Conservation (phyloP, 2,888 invertebrate genomes). For the Drosophila conformis region DNA sequence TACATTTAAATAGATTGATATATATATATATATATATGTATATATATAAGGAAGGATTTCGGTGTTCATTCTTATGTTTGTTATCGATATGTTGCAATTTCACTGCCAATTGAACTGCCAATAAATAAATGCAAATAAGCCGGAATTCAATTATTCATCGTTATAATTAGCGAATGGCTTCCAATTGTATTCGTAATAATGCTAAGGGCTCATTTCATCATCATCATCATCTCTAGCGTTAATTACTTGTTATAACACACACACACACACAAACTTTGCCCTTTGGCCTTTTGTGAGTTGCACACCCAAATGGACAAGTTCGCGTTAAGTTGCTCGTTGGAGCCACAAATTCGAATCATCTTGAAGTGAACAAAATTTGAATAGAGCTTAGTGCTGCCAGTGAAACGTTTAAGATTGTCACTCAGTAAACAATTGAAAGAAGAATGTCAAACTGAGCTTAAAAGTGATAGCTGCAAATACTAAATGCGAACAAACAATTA, state of each 20-base stretch:
- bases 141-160: conserved; percentile 1
- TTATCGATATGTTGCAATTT: not conserved
- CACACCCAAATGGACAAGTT: not conserved
- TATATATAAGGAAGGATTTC: not conserved
- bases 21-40: no score
- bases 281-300: not conserved
- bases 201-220: not conserved
- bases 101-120: not conserved
- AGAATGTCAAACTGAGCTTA: no score
- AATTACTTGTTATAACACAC: conserved; percentile 13
- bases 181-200: not conserved
- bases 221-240: not conserved
- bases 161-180: conserved; percentile 14
- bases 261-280: conserved; percentile 4
- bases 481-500: not conserved
- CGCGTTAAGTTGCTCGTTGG: no score
- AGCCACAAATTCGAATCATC: no score
- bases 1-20: not conserved
- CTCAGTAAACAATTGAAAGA: no score
- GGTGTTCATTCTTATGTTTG: not conserved
- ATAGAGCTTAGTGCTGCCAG: no score
- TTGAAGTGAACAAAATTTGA: no score
- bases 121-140: not conserved
- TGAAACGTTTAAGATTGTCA: no score
- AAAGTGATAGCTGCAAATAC: not conserved